Conservation (phyloP, 2,888 invertebrate genomes). For the Alsophila aescularia region DNA sequence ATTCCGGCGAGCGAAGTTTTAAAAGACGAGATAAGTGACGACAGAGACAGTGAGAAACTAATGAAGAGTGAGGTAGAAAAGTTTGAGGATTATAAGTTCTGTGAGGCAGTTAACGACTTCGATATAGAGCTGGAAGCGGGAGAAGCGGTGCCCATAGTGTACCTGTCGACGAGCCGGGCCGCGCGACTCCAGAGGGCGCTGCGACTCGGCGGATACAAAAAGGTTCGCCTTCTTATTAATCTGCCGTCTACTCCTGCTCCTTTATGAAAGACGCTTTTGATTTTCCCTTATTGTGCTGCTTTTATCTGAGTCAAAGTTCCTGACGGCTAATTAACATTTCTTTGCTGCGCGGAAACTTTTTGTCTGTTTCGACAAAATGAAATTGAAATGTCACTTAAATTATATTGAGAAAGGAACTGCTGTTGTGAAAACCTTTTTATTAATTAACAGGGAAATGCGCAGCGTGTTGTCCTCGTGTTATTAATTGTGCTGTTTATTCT, state of each 20-base stretch:
- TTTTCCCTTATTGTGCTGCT: slow-evolving; percentile 38
- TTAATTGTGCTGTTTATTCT: slow-evolving; percentile 42
- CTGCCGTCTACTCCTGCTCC: slow-evolving; percentile 28
- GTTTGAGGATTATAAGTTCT: slow-evolving; percentile 76
- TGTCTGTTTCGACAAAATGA: slow-evolving; percentile 42
- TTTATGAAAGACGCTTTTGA: slow-evolving; percentile 41
- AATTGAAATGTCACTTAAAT: slow-evolving; percentile 50
- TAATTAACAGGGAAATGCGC: slow-evolving; percentile 38
- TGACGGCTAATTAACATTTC: slow-evolving; percentile 54
- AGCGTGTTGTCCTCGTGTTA: slow-evolving; percentile 36
- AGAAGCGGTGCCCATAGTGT: slow-evolving; percentile 75
- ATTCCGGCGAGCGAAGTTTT: slow-evolving; percentile 67
- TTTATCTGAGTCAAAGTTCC: slow-evolving; percentile 47
- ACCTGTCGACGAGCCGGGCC: slow-evolving; percentile 80
- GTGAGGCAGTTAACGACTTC: slow-evolving; percentile 77
- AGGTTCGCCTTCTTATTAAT: slow-evolving; percentile 66
- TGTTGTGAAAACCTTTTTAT: slow-evolving; percentile 46
- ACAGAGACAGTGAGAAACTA: slow-evolving; percentile 63
- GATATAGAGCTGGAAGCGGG: slow-evolving; percentile 73
- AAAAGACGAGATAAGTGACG: slow-evolving; percentile 66
- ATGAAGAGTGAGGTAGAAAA: slow-evolving; percentile 72
- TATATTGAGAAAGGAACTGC: slow-evolving; percentile 28
- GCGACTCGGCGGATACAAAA: slow-evolving; percentile 83
- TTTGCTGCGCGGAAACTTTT: slow-evolving; percentile 42
- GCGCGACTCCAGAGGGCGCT: slow-evolving; percentile 82